phyloP scores from a whole-genome alignment of 1,140 invertebrate species.

The Zaprionus inermis region DNA sequence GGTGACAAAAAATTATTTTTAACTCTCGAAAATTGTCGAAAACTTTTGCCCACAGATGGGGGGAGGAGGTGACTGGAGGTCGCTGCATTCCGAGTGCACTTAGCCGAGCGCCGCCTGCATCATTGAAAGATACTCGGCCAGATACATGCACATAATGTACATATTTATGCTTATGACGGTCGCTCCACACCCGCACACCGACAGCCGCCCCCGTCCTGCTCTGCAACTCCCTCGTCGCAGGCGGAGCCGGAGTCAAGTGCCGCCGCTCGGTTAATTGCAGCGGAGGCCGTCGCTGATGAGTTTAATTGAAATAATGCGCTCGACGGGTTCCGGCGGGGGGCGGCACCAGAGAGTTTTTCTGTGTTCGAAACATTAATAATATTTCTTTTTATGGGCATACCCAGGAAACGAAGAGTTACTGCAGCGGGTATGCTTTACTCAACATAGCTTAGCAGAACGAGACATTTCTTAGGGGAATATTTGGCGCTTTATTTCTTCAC shows the following conservation, averaged over 20 bases:
- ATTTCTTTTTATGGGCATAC: constrained; percentile 44
- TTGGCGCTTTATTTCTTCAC: background rate
- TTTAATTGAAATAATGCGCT: constrained; percentile 81
- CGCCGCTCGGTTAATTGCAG: constrained; percentile 68
- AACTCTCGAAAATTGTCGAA: constrained; percentile 42
- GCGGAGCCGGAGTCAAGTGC: constrained; percentile 37
- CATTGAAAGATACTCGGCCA: constrained; percentile 27
- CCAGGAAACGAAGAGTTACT: background rate
- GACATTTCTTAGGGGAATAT: background rate
- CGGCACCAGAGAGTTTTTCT: constrained; percentile 35
- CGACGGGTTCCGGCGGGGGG: constrained; percentile 49
- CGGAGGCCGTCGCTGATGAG: constrained; percentile 69
- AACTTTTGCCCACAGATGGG: constrained; percentile 32
- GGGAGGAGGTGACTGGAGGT: constrained; percentile 15
- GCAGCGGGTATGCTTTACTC: background rate
- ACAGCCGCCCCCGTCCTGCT: background rate
- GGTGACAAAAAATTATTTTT: constrained; percentile 46
- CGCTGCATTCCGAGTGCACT: constrained; percentile 49
- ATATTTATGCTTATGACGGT: constrained; percentile 59
- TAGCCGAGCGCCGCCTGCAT: constrained; percentile 73
- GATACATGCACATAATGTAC: constrained; percentile 41
- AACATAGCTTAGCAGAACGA: background rate
- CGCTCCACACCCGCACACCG: constrained; percentile 47
- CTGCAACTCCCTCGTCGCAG: constrained; percentile 16
- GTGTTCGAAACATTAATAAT: constrained; percentile 69